Base-by-base conservation (phyloP, 2,888 invertebrate genomes). In the Lamellibrachia columna region DNA sequence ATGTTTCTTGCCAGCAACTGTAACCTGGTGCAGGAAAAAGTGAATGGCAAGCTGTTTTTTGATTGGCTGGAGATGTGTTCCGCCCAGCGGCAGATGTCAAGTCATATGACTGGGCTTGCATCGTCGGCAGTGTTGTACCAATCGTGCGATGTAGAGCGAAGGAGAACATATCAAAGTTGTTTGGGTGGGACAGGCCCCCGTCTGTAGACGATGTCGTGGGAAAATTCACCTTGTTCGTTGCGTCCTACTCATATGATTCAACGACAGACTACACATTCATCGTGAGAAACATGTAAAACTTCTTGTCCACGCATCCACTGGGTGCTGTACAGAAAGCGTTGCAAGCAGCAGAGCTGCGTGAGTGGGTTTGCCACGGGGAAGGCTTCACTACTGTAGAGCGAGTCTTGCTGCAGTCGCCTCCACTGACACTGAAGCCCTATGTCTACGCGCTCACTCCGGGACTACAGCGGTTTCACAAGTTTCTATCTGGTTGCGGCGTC, bases 301-400 rank as follows among this genome's bases (percentile, higher is more conserved):
- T 90, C 90, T 91, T 94, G 90, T 58, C 55, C 11, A 75, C 90
- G n/a, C 52, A 52, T 11, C n/a, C 90, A 28, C 28, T 91, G 11
- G 8, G 22, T 4, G 91, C 93, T 7, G 92, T 94, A 52, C 90
- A 92, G 15, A 55, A 90, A 9, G 91, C 55, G 0, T 53, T 94
- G 40, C 6, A 58, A 40, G 55, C 60, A 8, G 90, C 28, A 6
- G 52, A 91, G 22, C 52, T 94, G 28, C 52, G 58, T 22, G 92
- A 93, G 9, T 95, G 94, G 94, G 92, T 95, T 9, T 95, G 95
- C 94, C 93, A 94, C 93, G 95, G 95, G 8, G 93, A 94, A 92
- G 95, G 94, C 4, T 95, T 95, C 90, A 91, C 93, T 9, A 40
- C 93, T 11, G 15, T 91, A 11, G 91, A 93, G 3, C 53, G 91